Evolutionary conservation across 1,140 invertebrate genomes (phyloP), one percentile per base, ranked within the genome.

Genomic region (Neodiprion fabricii): DNA sequence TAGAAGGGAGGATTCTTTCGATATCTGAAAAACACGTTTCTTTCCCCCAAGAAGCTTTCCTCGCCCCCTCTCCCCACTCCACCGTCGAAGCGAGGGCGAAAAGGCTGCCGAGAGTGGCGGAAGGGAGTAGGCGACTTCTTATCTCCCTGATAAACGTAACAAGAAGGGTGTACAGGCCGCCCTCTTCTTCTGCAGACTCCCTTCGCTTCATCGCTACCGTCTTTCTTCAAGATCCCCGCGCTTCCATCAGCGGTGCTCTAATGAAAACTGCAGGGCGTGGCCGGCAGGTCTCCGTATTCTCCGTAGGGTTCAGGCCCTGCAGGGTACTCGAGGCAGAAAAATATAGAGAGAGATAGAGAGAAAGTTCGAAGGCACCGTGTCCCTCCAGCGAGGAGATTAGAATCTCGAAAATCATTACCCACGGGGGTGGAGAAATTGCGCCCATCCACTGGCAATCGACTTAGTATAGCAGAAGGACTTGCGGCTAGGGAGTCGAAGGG

Each of bases 401-500:
- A 84, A 84, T 84, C 82, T 81, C 76, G 82, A 83, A 82, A 85
- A 84, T 84, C 81, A 84, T 84, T 85, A 82, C 77, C 78, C 78
- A 50, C 5, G 76, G 53, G 65, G 65, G 70, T 67, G 73, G 72
- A 78, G 80, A 80, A 82, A 83, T 80, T 78, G 79, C 80, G 76
- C 72, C 72, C 76, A 72, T 71, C 73, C 73, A 48, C 53, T 17
- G 7, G 53, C 79, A 79, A 82, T 82, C 79, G 78, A 77, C 78
- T 76, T 73, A 69, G 79, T 65, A 70, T 61, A 14, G 50, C 28
- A 40, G 68, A 67, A 49, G 53, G 67, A 67, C 67, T 47, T 65
- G 48, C 65, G 72, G 49, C 67, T 71, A 21, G 17, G 23, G 28
- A 40, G 67, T 67, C 47, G 48, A 69, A 47, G 74, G 61, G 14